Percentiles rank a stretch among this genome's conserved stretches.
Conservation (phyloP, 1,140 invertebrate species). For the Drosophila bipectinata region DNA sequence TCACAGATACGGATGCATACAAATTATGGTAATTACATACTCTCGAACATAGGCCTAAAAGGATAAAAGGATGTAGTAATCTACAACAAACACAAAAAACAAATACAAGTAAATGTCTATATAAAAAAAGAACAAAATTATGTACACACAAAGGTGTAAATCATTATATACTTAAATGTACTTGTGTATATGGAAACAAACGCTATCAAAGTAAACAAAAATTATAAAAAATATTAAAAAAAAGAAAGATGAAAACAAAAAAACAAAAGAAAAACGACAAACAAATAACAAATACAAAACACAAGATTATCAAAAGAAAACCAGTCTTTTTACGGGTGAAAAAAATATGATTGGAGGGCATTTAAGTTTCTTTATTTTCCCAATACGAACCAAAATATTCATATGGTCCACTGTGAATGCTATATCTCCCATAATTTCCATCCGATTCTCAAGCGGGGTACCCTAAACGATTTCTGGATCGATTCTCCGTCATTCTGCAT, state of each 20-base stretch:
- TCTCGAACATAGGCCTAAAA: slow-evolving; percentile 78
- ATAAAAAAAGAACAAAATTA: slow-evolving; percentile 49
- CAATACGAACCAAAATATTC: too few relatives aligned
- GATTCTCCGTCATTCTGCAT: too few relatives aligned
- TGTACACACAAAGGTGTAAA: slow-evolving; percentile 24
- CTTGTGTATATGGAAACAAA: slow-evolving; percentile 69
- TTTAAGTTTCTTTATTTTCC: too few relatives aligned
- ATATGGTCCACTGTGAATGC: too few relatives aligned
- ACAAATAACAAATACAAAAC: slow-evolving; percentile 59
- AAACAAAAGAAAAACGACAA: slow-evolving; percentile 23
- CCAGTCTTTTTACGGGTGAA: slow-evolving; percentile 1
- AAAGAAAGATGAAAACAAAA: slow-evolving; percentile 20
- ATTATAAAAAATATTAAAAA: slow-evolving; percentile 30
- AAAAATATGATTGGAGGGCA: too few relatives aligned
- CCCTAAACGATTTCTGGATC: too few relatives aligned
- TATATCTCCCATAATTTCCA: too few relatives aligned
- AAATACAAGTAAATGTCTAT: slow-evolving; percentile 78
- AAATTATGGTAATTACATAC: slow-evolving; percentile 68
- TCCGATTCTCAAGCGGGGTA: too few relatives aligned
- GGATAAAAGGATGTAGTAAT: slow-evolving; percentile 86
- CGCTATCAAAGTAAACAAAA: slow-evolving; percentile 52
- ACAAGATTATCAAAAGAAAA: slow-evolving; percentile 54
- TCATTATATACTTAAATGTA: slow-evolving; percentile 47
- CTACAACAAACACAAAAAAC: slow-evolving; percentile 90
- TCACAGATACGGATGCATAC: slow-evolving; percentile 37